Base-by-base conservation (phyloP, 2,113 vertebrate species). In the Erpornis zantholeuca region DNA sequence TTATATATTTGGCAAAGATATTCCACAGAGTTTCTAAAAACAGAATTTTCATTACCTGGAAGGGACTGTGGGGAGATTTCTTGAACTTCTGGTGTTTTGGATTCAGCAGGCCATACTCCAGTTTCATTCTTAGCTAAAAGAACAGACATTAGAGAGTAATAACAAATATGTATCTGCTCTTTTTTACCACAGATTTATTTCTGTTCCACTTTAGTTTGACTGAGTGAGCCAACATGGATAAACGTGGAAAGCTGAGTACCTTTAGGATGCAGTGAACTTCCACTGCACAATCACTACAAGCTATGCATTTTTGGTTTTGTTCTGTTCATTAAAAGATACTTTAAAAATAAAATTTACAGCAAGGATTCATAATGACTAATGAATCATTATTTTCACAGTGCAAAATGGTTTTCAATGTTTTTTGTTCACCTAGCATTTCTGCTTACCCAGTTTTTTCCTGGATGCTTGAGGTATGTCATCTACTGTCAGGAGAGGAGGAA, bases 41-140 rank as follows among this genome's bases (percentile, higher is more conserved):
- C 6, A 81, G 75, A 65, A 27, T 68, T 97, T 61, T 94, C 59
- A 66, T 97, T 97, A 98, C 98, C 98, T 96, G 97, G 97, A 57
- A 97, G 40, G 9, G 95, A 95, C 44, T 94, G 92, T 38, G 97
- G 83, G 31, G 97, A 92, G 36, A 97, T 95, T 94, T 98, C 97
- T 97, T 98, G 97, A 80, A 97, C 90, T 76, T 96, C 96, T 82
- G 97, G 87, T 82, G 97, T 98, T 97, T 98, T 98, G 84, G 97
- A 98, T 97, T 98, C 97, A 79, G 96, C 97, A 75, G 98, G 97
- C 97, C 97, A 97, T 52, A 91, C 68, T 93, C 63, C 83, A 47
- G 94, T 98, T 96, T 98, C 97, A 96, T 98, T 98, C 89, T 97
- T 97, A 94, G 95, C 98, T 98, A 50, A 82, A 96, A 85, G 70